Percentiles rank a stretch among this genome's conserved stretches.
These are phyloP conservation scores for Samia ricini DNA, from an alignment of 1,140 invertebrate genomes.

Conservation along the genomic window DNA sequence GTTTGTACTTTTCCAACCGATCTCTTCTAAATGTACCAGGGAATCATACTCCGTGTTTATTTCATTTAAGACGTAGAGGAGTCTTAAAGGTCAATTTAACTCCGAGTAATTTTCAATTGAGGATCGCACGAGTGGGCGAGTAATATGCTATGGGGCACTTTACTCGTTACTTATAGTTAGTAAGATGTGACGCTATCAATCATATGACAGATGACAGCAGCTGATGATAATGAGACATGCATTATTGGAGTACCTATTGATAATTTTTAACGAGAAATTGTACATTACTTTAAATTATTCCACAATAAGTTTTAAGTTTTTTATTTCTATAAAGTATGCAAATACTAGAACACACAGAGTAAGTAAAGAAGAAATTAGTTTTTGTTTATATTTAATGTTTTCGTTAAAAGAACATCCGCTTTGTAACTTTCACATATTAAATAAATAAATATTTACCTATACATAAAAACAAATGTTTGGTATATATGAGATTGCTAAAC, in stretches of 20 bases:
- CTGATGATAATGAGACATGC: constrained; percentile 16
- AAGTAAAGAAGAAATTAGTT: no score
- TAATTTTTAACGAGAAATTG: neutral
- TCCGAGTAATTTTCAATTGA: constrained; percentile 62
- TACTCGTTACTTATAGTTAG: constrained; percentile 52
- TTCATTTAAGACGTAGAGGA: constrained; percentile 19
- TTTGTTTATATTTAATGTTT: no score
- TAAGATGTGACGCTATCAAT: constrained; percentile 48
- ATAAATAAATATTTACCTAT: no score
- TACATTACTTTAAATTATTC: neutral
- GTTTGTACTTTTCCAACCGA: neutral
- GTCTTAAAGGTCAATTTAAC: constrained; percentile 57
- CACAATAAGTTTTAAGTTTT: no score
- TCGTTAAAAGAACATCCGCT: no score
- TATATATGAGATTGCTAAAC: no score
- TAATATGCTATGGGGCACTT: constrained; percentile 38
- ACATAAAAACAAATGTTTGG: no score
- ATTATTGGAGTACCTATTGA: neutral
- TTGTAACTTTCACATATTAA: no score
- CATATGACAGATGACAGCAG: constrained; percentile 8
- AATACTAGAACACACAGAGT: no score
- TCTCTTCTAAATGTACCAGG: neutral
- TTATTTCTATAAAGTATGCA: no score
- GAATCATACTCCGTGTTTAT: neutral
- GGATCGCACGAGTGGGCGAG: constrained; percentile 48